Conservation (phyloP, 2,888 invertebrate species). For the Hartigia nigra region DNA sequence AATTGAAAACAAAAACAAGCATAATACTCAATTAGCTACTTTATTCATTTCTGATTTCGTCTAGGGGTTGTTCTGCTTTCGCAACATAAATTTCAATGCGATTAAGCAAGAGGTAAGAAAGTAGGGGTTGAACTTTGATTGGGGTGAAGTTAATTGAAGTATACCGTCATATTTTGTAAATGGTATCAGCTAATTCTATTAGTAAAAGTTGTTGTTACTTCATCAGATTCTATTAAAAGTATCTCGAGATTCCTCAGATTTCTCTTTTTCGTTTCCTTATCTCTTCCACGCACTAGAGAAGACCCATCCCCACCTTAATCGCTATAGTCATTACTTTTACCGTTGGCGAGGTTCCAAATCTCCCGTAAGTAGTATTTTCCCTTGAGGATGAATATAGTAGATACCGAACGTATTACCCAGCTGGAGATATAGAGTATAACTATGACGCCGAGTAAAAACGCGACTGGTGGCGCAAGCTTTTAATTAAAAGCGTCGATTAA, state of each 20-base stretch:
- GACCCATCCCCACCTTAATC: background rate
- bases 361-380: background rate
- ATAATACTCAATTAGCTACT: background rate
- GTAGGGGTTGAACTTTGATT: background rate
- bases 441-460: background rate
- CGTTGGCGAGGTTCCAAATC: background rate
- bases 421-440: background rate
- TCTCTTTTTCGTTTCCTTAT: background rate
- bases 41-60: background rate
- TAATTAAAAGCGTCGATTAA: background rate
- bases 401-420: background rate
- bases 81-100: background rate
- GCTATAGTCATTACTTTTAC: background rate
- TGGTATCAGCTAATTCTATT: background rate
- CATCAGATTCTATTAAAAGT: background rate
- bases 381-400: background rate
- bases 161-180: background rate
- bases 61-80: background rate
- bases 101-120: background rate
- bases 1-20: background rate
- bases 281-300: background rate
- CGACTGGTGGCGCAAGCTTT: background rate
- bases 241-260: background rate
- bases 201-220: background rate
- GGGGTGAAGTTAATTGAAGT: background rate